Base-by-base conservation (phyloP, 2,888 invertebrate genomes). In the Ommatoiulus sabulosus region DNA sequence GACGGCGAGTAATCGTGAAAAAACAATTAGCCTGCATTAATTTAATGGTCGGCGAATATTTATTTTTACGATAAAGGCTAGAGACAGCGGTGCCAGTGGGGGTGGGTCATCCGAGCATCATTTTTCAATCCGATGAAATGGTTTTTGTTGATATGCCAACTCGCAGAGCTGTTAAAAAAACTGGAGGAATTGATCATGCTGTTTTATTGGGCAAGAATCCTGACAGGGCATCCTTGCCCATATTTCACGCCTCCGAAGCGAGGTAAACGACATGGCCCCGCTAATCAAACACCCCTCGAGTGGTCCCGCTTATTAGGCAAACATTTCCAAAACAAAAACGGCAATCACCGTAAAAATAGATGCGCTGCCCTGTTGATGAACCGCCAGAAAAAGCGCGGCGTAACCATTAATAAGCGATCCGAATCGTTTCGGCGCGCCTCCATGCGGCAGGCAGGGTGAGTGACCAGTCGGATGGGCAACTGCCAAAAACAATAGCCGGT, bases 201-300 rank as follows among this genome's bases (percentile, higher is more conserved):
- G 63, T 63, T 63, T 63, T 63, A 63, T 63, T 17, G 63, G 63
- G n/a, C 63, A 63, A 72, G 72, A 7, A 72, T 72, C 72, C 72
- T 72, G 72, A 72, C 72, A 72, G 72, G 72, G 72, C 72, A 72
- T 72, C 72, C 72, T 24, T 72, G 72, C 72, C 72, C 72, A 72
- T 72, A 72, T 72, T 72, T 72, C 72, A 72, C 72, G 72, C 72
- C 72, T 72, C 72, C 24, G 7, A 72, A 72, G 24, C 20, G 24
- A 72, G 72, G 72, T 72, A 72, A 72, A 72, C 72, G 72, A 72
- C 72, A 72, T 72, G 20, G 72, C 72, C 20, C 7, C 72, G 72
- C 24, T 72, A 72, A 72, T 72, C 20, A 72, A 72, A 72, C 72
- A 72, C 72, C 72, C 72, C 72, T 72, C 72, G 7, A 72, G 24